phyloP scores from a whole-genome alignment of 2,888 invertebrate species.

The Nomada ruficornis region DNA sequence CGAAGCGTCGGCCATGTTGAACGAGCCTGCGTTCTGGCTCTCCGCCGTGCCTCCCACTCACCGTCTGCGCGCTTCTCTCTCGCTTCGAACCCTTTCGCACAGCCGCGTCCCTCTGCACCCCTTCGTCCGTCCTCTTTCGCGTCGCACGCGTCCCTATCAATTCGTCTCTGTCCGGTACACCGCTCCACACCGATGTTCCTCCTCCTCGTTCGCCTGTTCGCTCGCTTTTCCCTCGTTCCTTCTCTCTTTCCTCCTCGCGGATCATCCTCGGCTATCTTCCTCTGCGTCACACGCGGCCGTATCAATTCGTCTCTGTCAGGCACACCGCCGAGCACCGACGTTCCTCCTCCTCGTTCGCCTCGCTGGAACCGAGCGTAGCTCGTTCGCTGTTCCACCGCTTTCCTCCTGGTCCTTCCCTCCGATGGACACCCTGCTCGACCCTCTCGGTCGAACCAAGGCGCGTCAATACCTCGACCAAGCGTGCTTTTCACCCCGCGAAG shows the following conservation, averaged over 20 bases:
- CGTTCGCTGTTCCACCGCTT: neutral
- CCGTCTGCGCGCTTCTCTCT: conserved; percentile 6
- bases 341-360: neutral
- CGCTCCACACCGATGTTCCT: neutral
- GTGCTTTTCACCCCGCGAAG: conserved; percentile 56
- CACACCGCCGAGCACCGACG: neutral
- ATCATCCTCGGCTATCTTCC: neutral
- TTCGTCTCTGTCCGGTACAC: neutral
- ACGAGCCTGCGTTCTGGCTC: conserved; percentile 58
- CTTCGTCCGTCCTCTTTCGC: conserved; percentile 1
- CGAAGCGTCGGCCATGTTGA: conserved; percentile 73
- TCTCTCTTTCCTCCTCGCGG: conserved; percentile 5
- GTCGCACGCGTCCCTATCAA: neutral
- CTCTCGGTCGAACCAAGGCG: conserved; percentile 54
- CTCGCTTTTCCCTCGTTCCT: neutral
- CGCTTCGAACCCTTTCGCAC: conserved; percentile 19
- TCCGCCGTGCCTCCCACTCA: conserved; percentile 30
- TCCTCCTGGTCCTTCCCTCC: conserved; percentile 1
- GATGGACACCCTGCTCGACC: conserved; percentile 6
- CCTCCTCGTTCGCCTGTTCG: neutral
- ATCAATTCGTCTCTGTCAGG: neutral
- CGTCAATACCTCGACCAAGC: conserved; percentile 60
- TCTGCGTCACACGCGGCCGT: neutral
- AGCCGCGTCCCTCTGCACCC: neutral
- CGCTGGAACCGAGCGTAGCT: neutral